Percentiles rank a stretch among this genome's conserved stretches.
Evolutionary conservation across 35 echinoderm and acorn worm genomes (phyloP).

Genomic region (Ophioderma brevispina): DNA sequence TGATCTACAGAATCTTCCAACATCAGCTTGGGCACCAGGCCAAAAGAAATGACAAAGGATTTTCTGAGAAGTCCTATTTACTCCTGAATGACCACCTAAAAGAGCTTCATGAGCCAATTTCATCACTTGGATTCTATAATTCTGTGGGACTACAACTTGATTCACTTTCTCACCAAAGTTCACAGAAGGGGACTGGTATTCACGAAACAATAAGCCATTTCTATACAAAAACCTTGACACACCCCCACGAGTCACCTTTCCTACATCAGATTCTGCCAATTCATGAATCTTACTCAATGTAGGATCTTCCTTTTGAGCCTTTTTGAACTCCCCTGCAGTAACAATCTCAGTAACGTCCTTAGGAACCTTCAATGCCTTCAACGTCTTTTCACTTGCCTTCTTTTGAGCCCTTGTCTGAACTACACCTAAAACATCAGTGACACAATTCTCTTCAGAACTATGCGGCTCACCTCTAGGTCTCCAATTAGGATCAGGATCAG

Average conservation of each 20-base stretch:
- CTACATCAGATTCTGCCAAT: not conserved
- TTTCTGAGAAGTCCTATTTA: conserved; percentile 49
- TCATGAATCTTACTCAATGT: not conserved
- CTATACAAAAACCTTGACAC: conserved; percentile 9
- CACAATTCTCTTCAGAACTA: not conserved
- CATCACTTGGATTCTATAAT: conserved; percentile 21
- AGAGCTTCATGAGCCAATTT: conserved; percentile 61
- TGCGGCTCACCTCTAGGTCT: too few species aligned
- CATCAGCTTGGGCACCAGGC: conserved; percentile 52
- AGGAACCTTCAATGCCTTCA: not conserved
- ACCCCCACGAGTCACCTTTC: not conserved
- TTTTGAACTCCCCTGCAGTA: not conserved
- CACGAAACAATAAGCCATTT: conserved; percentile 39
- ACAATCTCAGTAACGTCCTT: not conserved
- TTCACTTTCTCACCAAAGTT: conserved; percentile 20
- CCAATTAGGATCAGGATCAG: conserved; percentile 8
- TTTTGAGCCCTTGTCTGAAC: conserved; percentile 34
- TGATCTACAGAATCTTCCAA: conserved; percentile 48
- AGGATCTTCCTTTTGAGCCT: not conserved
- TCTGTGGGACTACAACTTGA: conserved; percentile 47
- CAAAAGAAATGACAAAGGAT: conserved; percentile 39
- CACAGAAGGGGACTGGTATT: conserved; percentile 13
- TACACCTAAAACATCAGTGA: not conserved
- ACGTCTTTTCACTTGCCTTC: not conserved
- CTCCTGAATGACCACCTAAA: conserved; percentile 60